These are phyloP conservation scores for Andrena trimmerana DNA, from an alignment of 2,888 invertebrate species.

Conservation along the genomic window DNA sequence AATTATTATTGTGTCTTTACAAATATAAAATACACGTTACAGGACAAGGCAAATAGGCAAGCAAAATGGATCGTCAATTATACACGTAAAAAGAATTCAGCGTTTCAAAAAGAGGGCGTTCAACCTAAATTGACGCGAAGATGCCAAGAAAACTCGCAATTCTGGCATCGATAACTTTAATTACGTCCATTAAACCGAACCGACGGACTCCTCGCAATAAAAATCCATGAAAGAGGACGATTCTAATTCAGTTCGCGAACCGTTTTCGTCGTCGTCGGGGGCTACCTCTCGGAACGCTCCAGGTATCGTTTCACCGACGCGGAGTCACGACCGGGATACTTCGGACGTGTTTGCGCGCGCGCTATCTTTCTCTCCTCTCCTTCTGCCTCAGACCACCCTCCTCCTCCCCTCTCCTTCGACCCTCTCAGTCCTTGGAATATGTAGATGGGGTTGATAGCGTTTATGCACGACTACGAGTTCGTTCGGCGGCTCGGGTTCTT, in stretches of 20 bases:
- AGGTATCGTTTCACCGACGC: conserved; percentile 46
- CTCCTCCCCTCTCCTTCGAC: conserved; percentile 22
- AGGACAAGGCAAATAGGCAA: too few relatives aligned
- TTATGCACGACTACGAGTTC: conserved; percentile 80
- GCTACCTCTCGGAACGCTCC: conserved; percentile 36
- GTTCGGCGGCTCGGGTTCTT: conserved; percentile 78
- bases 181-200: conserved; percentile 44
- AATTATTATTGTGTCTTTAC: too few relatives aligned
- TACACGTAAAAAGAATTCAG: too few relatives aligned
- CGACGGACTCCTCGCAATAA: conserved; percentile 26
- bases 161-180: conserved; percentile 30
- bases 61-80: too few relatives aligned
- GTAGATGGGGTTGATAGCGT: conserved; percentile 81
- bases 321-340: conserved; percentile 19
- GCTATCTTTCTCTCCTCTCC: conserved; percentile 51
- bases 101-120: background rate
- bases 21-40: too few relatives aligned
- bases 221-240: conserved; percentile 48
- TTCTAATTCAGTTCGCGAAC: conserved; percentile 48
- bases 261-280: conserved; percentile 22
- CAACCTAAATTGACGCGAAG: background rate
- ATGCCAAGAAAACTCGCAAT: background rate
- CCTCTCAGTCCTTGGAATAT: conserved; percentile 71
- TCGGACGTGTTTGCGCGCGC: conserved; percentile 59
- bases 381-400: conserved; percentile 33